Percentiles rank a stretch among this genome's conserved stretches.
Evolutionary conservation across 2,797 vertebrate species (phyloP).

Genomic region (Pseudotriccus pelzelni): DNA sequence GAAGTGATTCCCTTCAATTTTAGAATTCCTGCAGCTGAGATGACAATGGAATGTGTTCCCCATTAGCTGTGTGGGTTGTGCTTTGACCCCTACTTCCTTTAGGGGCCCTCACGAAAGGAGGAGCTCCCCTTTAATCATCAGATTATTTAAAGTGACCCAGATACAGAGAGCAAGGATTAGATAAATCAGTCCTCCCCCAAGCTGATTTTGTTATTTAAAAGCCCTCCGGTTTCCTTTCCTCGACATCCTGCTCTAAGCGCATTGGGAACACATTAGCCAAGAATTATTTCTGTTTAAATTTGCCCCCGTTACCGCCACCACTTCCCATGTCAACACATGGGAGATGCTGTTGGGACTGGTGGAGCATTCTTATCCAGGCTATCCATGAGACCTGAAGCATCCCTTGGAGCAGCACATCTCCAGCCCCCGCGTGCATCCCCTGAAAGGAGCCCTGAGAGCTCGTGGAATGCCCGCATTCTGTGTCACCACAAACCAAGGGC

Average conservation of each 20-base stretch:
- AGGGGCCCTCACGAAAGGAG: background rate
- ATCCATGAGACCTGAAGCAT: background rate
- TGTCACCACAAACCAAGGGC: background rate
- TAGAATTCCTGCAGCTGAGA: background rate
- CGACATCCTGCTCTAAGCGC: conserved; percentile 11
- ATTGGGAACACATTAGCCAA: conserved; percentile 2
- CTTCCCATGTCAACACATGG: background rate
- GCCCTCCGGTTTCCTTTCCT: conserved; percentile 36
- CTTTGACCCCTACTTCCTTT: background rate
- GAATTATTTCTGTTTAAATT: background rate
- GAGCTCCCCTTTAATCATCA: conserved; percentile 40
- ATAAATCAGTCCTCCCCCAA: conserved; percentile 34
- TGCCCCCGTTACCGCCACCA: background rate
- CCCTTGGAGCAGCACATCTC: background rate
- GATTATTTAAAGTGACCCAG: conserved; percentile 69
- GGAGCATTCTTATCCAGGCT: accelerated
- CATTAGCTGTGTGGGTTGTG: background rate
- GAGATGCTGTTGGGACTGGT: background rate
- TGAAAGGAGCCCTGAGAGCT: background rate
- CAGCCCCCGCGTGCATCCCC: accelerated
- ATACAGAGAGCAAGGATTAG: conserved; percentile 60
- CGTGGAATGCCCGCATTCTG: accelerated
- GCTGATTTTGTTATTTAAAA: conserved; percentile 66
- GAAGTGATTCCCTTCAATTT: background rate
- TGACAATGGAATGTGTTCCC: accelerated